Evolutionary conservation across 2,113 vertebrate genomes (phyloP).

Genomic region (Climacteris rufus): DNA sequence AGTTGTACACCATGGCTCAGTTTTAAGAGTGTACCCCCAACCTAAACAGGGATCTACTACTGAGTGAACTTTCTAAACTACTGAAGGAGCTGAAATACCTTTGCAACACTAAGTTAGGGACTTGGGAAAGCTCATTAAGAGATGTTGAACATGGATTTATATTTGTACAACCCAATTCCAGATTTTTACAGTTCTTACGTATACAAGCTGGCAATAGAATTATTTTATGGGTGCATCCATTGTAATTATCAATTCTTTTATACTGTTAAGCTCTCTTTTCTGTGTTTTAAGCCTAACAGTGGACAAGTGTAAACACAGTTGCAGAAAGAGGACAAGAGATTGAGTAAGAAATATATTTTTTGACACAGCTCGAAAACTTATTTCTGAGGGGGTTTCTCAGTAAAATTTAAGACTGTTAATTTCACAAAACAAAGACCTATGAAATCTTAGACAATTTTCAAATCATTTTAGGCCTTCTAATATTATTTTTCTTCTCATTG

Average conservation of each 20-base stretch:
- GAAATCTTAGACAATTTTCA: background rate
- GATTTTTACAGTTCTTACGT: accelerated
- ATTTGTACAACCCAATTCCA: background rate
- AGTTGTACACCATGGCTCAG: background rate
- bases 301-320: background rate
- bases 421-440: accelerated
- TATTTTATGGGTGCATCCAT: background rate
- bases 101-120: background rate
- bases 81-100: background rate
- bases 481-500: background rate
- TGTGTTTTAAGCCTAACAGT: background rate
- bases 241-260: background rate
- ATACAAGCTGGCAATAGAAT: background rate
- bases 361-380: background rate
- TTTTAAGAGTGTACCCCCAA: background rate
- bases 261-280: background rate
- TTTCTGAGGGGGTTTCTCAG: background rate
- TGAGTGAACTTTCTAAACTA: background rate
- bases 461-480: background rate
- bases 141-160: background rate
- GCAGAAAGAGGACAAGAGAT: background rate
- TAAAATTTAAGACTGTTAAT: background rate
- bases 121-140: background rate
- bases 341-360: background rate
- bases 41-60: background rate